Evolutionary conservation across 2,113 vertebrate species (phyloP), one percentile per base, ranked within the genome.

Genomic region (Callospermophilus lateralis): DNA sequence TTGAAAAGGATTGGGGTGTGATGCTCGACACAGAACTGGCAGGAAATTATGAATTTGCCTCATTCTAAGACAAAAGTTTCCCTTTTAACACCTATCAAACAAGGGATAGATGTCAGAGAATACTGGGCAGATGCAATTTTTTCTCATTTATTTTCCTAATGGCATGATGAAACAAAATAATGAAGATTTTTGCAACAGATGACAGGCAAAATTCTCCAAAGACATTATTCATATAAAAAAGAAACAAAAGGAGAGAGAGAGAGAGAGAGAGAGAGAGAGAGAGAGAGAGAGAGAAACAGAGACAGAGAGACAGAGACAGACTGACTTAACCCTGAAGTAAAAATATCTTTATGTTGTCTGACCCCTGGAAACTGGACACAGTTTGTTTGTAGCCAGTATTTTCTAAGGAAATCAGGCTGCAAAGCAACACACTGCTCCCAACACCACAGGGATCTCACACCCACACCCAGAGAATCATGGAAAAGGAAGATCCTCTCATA

Each of bases 391-490:
- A 34, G 53, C 16, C 30, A 9, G 19, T 12, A n/a, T 53, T 9
- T 78, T 1, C 10, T n/a, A 51, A 73, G 37, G 6, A 15, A 37
- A 28, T 51, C 11, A 26, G 15, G 28, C 42, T n/a, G 2, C 8
- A 24, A 45, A 58, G 16, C 24, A 32, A 4, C 11, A 73, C 3
- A 20, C 13, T 53, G 53, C 4, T 4, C 19, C 7, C 0, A 3
- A 13, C 39, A 61, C 20, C 3, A 19, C 12, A 12, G 20, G n/a
- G 26, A 42, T n/a, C n/a, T 9, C 30, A 19, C 0, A 11, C 9
- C 5, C 17, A 11, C 2, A 45, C 45, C 53, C 28, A 28, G 70
- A 30, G 32, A 8, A 34, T 1, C 16, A 30, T 0, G 2, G 42
- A n/a, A 32, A 39, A 45, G 9, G 11, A 42, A 45, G 53, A 19